Base-by-base conservation (phyloP, 1,140 invertebrate species). In the Platorchestia sp. region DNA sequence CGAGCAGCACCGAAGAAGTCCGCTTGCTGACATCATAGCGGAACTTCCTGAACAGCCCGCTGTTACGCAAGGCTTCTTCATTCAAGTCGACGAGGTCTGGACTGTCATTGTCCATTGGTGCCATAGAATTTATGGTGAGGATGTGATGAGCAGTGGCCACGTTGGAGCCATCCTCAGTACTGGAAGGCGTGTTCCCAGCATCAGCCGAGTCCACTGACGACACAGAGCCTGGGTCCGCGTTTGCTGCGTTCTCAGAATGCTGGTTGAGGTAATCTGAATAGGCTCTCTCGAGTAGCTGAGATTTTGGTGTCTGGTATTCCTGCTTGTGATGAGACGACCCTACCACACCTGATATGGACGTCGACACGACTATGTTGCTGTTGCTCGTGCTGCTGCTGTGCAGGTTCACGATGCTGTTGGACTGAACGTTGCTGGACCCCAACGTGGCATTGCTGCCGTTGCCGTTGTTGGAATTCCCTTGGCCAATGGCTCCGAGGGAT, bases 291-390 rank as follows among this genome's bases (percentile, higher is more conserved):
- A 95, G 51, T 41, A 95, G 14, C 95, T 95, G 95, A 0, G 95
- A 45, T 59, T 95, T 95, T n/a, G 95, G 95, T 19, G 95, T 75
- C 40, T 95, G 95, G 51, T 95, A 87, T n/a, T 95, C 95, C 27
- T 95, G 95, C 59, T 87, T 95, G 44, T 95, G 95, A 87, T 95
- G 95, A 75, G 95, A 87, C 19, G 86, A 95, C 53, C 59, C 86
- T 6, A 87, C 95, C 41, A 87, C 95, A 6, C 59, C 95, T 14
- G 95, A 95, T 53, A 75, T 53, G 42, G 47, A 43, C 40, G 45
- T 95, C 7, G 95, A 36, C 41, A 47, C 91, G 3, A 44, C 22
- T 0, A 93, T 93, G 45, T 44, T 45, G 36, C 43, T 27, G 42
- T 91, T 91, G 44, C 36, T 45, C 10, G 86, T 10, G 45, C 40